Base-by-base conservation (phyloP, 2,113 vertebrate genomes). In the Phyllopteryx taeniolatus region DNA sequence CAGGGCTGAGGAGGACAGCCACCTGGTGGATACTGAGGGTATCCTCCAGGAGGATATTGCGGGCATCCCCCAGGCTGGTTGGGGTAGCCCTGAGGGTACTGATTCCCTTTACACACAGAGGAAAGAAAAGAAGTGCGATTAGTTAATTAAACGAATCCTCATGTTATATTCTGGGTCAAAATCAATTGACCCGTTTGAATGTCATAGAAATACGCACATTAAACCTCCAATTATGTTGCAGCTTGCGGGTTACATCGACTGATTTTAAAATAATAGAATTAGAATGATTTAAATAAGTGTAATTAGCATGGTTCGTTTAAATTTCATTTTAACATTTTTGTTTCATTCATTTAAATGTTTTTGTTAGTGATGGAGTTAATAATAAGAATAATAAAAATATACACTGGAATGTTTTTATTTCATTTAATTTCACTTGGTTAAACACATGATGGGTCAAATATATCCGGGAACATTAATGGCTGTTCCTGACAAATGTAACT, bases 1-100 rank as follows among this genome's bases (percentile, higher is more conserved):
- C 74, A 57, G 53, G 79, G 72, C 63, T 75, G 73, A 61, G 77
- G 74, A 54, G 86, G 86, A 42, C 13, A 82, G 71, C 31, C 14
- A 2, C 59, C 59, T 8, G 59, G 31, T 15, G 59, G 59, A 61
- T 31, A 7, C 27, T 33, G 57, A 59, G 57, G 57, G 27, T 57
- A 57, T 22, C 51, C 57, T 5, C 82, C 85, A 31, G 79, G 78
- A 67, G 83, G 85, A 73, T 22, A 60, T 1, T 79, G 72, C 47
- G 85, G 83, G 20, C 59, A 78, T 4, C 64, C 68, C 20, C 75
- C 81, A 8, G 82, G 79, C 3, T 76, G 33, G 65, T 74, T 74
- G 0, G 80, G 86, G 70, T 84, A 72, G 7, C 86, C 87, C 31
- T 61, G 14, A 13, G 85, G 85, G 46, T 78, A 75, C 43, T 70